Percentiles rank a stretch among this genome's conserved stretches.
phyloP scores from a whole-genome alignment of 1,140 invertebrate genomes.

The Pteromalus puparum region DNA sequence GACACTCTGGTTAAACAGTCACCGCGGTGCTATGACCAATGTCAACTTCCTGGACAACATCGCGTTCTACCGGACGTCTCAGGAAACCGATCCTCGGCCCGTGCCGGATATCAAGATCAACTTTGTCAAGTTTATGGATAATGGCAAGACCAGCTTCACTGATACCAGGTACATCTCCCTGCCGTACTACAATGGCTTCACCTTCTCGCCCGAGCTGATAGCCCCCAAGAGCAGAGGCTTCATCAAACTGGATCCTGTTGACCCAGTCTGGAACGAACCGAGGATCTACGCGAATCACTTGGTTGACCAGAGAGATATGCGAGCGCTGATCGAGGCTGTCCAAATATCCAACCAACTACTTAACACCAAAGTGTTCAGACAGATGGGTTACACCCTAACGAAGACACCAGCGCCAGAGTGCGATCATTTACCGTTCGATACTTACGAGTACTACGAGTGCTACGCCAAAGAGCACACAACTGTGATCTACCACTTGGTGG shows the following conservation, averaged over 20 bases:
- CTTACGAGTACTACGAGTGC: conserved; percentile 40
- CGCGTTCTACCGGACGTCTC: conserved; percentile 52
- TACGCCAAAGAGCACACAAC: background rate
- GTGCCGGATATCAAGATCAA: conserved; percentile 60
- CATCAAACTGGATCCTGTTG: conserved; percentile 16
- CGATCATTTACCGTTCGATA: background rate
- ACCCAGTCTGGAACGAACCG: conserved; percentile 15
- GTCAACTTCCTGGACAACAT: background rate
- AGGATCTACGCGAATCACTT: conserved; percentile 27
- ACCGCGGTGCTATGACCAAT: conserved; percentile 63
- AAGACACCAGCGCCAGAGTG: conserved; percentile 63
- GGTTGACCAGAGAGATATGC: background rate
- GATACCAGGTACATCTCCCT: background rate
- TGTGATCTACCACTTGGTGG: conserved; percentile 71
- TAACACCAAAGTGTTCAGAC: conserved; percentile 63
- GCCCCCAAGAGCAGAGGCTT: conserved; percentile 41
- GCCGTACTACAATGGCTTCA: background rate
- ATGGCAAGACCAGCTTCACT: background rate
- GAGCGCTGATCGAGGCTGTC: background rate
- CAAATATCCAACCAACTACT: background rate
- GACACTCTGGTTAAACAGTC: conserved; percentile 72
- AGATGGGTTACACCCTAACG: conserved; percentile 72
- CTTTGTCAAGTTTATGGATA: conserved; percentile 60
- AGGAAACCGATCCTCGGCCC: background rate
- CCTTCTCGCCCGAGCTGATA: background rate